Base-by-base conservation (phyloP, 2,888 invertebrate species). In the Tinea trinotella region DNA sequence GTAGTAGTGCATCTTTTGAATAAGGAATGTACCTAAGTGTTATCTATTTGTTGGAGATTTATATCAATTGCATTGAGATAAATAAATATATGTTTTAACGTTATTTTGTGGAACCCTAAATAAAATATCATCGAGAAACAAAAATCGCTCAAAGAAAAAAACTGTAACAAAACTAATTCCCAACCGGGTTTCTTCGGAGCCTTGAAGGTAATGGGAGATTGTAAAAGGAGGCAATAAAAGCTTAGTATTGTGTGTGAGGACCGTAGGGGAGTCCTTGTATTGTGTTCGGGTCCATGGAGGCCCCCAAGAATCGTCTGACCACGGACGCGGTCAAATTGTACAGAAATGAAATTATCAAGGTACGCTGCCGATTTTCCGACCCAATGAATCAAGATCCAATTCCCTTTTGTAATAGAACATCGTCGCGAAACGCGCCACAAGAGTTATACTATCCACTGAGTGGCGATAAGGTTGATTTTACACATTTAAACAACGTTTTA, bases 311-410 rank as follows among this genome's bases (percentile, higher is more conserved):
- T 78, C 80, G 82, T 66, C 83, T 78, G 83, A 82, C 83, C 83
- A 80, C 81, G 77, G 76, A 71, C 77, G 78, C 84, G 85, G 82
- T 84, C 85, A 85, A 85, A 85, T 85, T 85, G 85, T 85, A 84
- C 84, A 85, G 85, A 85, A 85, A 85, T 85, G 85, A 84, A 85
- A 85, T 85, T 85, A 85, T 85, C 85, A 85, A 85, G 85, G 85
- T 84, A 84, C 85, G 83, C 74, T 84, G 81, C 82, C 85, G 85
- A 85, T 85, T 85, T 85, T 85, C 85, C 83, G 85, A 81, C 76
- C 85, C 85, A 85, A 85, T 85, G 85, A 85, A 83, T 85, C 85
- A 85, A 82, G 82, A 85, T 85, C 84, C 85, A 84, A 85, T 85
- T 82, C 84, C 83, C 85, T 84, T 84, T 85, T 83, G 85, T 85